phyloP scores from a whole-genome alignment of 2,797 vertebrate genomes.

The Syngnathus acus region DNA sequence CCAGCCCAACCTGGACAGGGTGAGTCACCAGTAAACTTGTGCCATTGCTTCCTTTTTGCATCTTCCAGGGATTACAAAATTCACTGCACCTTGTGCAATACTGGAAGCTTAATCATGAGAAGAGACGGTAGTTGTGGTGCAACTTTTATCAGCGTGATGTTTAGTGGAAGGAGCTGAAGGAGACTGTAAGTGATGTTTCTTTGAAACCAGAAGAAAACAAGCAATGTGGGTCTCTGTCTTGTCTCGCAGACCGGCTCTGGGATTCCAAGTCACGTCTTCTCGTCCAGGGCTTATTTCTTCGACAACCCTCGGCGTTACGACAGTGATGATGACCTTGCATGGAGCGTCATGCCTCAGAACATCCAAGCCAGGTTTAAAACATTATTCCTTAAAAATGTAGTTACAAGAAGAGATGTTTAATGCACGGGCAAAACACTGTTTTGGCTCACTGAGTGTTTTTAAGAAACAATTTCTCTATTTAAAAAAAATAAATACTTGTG shows the following conservation, averaged over 20 bases:
- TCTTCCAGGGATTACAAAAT: background rate
- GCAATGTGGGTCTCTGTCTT: background rate
- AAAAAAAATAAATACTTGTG: background rate
- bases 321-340: constrained; percentile 90
- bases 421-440: too few species aligned
- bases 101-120: background rate
- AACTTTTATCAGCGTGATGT: background rate
- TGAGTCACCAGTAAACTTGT: constrained; percentile 48
- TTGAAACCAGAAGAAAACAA: background rate
- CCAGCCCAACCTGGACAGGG: constrained; percentile 79
- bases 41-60: background rate
- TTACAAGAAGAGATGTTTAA: background rate
- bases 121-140: background rate
- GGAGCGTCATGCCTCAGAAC: constrained; percentile 86
- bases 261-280: constrained; percentile 83
- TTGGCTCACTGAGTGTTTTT: too few species aligned
- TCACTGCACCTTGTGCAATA: background rate
- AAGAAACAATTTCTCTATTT: too few species aligned
- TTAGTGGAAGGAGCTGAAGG: background rate
- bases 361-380: constrained; percentile 78
- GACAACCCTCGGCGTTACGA: constrained; percentile 94
- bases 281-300: constrained; percentile 88
- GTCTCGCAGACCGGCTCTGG: constrained; percentile 67
- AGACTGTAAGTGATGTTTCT: background rate
- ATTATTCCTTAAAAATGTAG: background rate